Conservation (phyloP, 2,888 invertebrate species). For the Bellardia bayeri region DNA sequence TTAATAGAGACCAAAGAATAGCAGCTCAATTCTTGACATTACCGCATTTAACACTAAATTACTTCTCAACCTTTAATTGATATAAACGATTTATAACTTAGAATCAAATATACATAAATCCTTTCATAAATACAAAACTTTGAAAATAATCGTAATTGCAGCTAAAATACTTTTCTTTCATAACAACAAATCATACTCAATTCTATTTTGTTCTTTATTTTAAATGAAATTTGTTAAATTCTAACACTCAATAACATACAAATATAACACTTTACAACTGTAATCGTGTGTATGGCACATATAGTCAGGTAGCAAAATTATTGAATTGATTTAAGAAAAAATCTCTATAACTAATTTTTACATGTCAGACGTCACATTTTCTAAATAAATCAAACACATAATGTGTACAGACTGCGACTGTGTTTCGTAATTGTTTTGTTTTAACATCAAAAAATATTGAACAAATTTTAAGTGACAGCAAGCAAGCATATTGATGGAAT, state of each 20-base stretch:
- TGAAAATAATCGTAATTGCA: too few species aligned
- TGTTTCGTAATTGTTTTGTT: neutral
- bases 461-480: neutral
- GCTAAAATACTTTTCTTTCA: too few species aligned
- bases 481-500: neutral
- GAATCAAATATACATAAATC: too few species aligned
- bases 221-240: neutral
- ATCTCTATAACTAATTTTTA: neutral
- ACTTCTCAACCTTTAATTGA: too few species aligned
- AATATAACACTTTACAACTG: neutral
- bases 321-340: neutral
- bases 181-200: neutral
- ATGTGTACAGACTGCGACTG: neutral
- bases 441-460: neutral
- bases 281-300: neutral
- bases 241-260: conserved; percentile 5
- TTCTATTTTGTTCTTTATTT: neutral
- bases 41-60: too few species aligned
- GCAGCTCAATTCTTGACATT: too few species aligned
- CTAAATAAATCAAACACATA: neutral
- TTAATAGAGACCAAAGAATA: too few species aligned
- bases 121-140: too few species aligned
- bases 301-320: neutral
- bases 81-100: too few species aligned
- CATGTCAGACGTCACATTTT: neutral